Percentiles rank a stretch among this genome's conserved stretches.
These are phyloP conservation scores for Clepsis dumicolana DNA, from an alignment of 2,888 invertebrate genomes.

Conservation along the genomic window DNA sequence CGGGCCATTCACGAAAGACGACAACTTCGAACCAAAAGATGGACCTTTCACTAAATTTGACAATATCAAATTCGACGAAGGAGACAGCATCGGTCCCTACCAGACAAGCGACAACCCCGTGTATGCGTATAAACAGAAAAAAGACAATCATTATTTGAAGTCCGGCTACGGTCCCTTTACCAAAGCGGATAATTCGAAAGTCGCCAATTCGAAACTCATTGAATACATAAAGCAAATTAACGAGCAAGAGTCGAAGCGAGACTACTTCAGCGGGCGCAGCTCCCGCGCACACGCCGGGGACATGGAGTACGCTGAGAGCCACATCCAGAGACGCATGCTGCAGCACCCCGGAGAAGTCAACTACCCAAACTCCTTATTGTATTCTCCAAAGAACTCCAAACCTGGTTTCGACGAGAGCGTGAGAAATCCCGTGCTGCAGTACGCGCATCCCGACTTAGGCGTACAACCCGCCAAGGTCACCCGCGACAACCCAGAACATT, in stretches of 20 bases:
- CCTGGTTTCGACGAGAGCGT: constrained; percentile 90
- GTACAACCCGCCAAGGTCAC: constrained; percentile 90
- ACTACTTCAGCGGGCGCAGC: constrained; percentile 86
- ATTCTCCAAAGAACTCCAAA: constrained; percentile 87
- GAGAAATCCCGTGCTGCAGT: constrained; percentile 91
- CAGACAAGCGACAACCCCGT: constrained; percentile 69
- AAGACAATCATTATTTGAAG: constrained; percentile 75
- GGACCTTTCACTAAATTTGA: constrained; percentile 88
- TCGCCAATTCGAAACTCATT: constrained; percentile 86
- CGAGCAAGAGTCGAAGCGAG: constrained; percentile 87
- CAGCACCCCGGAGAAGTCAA: constrained; percentile 88
- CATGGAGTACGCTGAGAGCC: constrained; percentile 81
- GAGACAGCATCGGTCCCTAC: constrained; percentile 71
- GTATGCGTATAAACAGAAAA: constrained; percentile 74
- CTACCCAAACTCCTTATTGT: constrained; percentile 89
- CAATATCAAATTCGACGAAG: constrained; percentile 78
- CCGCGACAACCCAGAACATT: constrained; percentile 70
- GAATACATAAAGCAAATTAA: constrained; percentile 90
- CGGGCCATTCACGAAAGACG: constrained; percentile 88
- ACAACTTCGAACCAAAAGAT: constrained; percentile 84
- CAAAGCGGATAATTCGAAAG: constrained; percentile 87
- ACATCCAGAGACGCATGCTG: constrained; percentile 90
- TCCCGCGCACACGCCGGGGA: constrained; percentile 80
- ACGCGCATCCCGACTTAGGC: constrained; percentile 92
- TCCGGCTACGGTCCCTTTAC: constrained; percentile 88